Base-by-base conservation (phyloP, 2,113 vertebrate genomes). In the Caloenas nicobarica region DNA sequence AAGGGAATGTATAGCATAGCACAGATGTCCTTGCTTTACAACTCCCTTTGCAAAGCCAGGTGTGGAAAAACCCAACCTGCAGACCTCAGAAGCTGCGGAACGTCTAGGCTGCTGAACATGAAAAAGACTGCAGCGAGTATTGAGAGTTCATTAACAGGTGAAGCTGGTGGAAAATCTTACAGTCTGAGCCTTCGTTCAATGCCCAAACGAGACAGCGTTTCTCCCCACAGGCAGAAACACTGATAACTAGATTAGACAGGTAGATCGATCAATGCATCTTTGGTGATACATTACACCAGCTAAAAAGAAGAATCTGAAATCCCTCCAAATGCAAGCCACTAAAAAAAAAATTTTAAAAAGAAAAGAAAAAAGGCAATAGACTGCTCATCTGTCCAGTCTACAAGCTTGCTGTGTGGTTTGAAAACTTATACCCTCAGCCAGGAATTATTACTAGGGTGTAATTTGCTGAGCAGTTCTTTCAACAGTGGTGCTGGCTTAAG, bases 391-490 rank as follows among this genome's bases (percentile, higher is more conserved):
- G 54, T 69, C 81, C 76, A 69, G 57, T 24, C 77, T 65, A 46
- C 33, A 90, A 74, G 77, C 53, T 40, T 64, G 33, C 72, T 61
- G 18, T 60, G 81, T 69, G 71, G 72, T 53, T 93, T 84, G 64
- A 87, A 91, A 91, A 60, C 68, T 26, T 81, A 54, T 5, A 46
- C 29, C 10, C 54, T 84, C 1, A 3, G 57, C 44, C 44, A 91
- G 57, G 38, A 89, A 62, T 71, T 91, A 56, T 44, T 87, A 34
- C 33, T 36, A 91, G 86, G 53, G 36, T 77, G 40, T 78, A 74
- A 87, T 92, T 93, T 95, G 57, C 69, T 78, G 34, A 53, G 51
- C 65, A 84, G 48, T 51, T 89, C 83, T 93, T 91, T 84, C 64
- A 86, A n/a, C 34, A 91, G 56, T 6, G 16, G 13, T 64, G 56